Base-by-base conservation (phyloP, 2,113 vertebrate species). In the Stegastes partitus region DNA sequence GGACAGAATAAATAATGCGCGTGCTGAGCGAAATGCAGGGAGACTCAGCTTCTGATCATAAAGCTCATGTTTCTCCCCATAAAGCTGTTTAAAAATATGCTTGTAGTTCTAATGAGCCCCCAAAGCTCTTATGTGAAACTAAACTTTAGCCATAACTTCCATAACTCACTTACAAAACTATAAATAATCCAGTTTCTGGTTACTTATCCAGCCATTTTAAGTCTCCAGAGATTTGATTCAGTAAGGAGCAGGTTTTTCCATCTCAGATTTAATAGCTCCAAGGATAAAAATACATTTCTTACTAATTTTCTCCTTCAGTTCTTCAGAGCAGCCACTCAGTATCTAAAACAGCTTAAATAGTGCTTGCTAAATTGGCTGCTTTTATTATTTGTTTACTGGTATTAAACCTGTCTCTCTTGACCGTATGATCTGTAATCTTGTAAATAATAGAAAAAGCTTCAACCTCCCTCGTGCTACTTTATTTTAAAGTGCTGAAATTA, bases 101-200 rank as follows among this genome's bases (percentile, higher is more conserved):
- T 34, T 22, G 51, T 42, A 70, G 11, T 23, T 70, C 51, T 51
- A 62, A 71, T 67, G 21, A 67, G 50, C 23, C 18, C 42, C 42
- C 50, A 37, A 51, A 86, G 74, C 11, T 15, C 53, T 16, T 22
- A 65, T 12, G 12, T 31, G 11, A 57, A 70, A 47, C 49, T 62
- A 61, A 81, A 81, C 34, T 45, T 61, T 21, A 66, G 21, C 42
- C 22, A 51, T 63, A 71, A 82, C 44, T 79, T 86, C 56, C 18
- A 50, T 5, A 42, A 68, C 66, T 68, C 0, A 2, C 21, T 49
- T 47, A 26, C 12, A 77, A 54, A 58, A 39, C 11, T 42, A n/a
- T 31, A 55, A 49, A 82, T 68, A 31, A 63, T 45, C 11, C 31
- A 28, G 39, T 18, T 72, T 58, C 19, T 61, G 70, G 63, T 75